These are phyloP conservation scores for Dasypogon diadema DNA, from an alignment of 2,888 invertebrate genomes.

Conservation along the genomic window DNA sequence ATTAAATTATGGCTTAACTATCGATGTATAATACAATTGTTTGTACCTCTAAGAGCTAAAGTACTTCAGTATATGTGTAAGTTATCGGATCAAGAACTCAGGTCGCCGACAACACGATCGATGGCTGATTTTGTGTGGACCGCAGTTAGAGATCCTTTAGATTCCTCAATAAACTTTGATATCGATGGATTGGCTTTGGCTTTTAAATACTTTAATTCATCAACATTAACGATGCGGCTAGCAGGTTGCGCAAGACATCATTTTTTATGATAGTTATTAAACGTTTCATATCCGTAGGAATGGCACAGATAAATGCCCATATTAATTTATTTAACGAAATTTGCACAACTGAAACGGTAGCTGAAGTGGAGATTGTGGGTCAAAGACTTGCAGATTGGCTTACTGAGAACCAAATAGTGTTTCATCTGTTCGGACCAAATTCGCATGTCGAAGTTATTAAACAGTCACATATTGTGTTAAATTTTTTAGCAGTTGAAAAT, in stretches of 20 bases:
- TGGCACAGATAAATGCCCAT: slow-evolving; percentile 94
- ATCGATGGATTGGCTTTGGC: slow-evolving; percentile 90
- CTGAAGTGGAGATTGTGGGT: slow-evolving; percentile 87
- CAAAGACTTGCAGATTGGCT: slow-evolving; percentile 90
- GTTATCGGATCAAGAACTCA: slow-evolving; percentile 89
- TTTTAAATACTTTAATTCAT: slow-evolving; percentile 96
- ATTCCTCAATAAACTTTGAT: slow-evolving; percentile 88
- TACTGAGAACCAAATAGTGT: slow-evolving; percentile 88
- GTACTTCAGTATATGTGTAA: slow-evolving; percentile 95
- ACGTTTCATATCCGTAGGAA: no score
- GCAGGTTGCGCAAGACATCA: no score
- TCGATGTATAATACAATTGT: slow-evolving; percentile 87
- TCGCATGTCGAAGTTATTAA: slow-evolving; percentile 95
- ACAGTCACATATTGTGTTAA: slow-evolving; percentile 92
- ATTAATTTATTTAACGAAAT: slow-evolving; percentile 92
- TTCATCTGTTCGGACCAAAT: slow-evolving; percentile 97
- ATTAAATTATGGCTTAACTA: slow-evolving; percentile 94
- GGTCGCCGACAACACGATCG: slow-evolving; percentile 88
- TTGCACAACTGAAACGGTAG: slow-evolving; percentile 87
- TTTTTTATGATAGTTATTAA: no score
- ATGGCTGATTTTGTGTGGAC: slow-evolving; percentile 98
- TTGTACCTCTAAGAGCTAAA: slow-evolving; percentile 87
- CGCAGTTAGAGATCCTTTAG: slow-evolving; percentile 91
- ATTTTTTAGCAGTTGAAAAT: slow-evolving; percentile 92
- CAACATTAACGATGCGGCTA: slow-evolving; percentile 91